Evolutionary conservation across 2,888 invertebrate genomes (phyloP).

Genomic region (Spisula solida): DNA sequence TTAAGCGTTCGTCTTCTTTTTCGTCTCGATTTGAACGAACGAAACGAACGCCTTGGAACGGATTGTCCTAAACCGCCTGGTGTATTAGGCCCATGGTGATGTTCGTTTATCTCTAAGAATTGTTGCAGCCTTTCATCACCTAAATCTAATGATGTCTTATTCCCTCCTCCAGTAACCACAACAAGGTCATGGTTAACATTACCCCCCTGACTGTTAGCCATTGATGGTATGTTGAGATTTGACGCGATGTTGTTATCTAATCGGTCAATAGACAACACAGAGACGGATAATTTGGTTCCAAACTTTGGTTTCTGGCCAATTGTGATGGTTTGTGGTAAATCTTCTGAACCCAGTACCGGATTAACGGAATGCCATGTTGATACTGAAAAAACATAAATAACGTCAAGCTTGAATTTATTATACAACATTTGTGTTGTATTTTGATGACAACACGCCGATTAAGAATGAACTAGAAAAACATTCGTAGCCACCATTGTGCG

Average conservation of each 20-base stretch:
- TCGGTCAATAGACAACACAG: conserved; percentile 48
- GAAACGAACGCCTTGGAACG: conserved; percentile 45
- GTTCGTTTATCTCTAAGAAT: conserved; percentile 37
- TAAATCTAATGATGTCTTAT: conserved; percentile 31
- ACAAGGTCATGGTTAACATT: conserved; percentile 40
- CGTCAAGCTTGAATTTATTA: not conserved
- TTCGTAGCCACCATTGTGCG: no score
- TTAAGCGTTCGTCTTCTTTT: conserved; percentile 40
- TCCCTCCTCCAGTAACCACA: conserved; percentile 1
- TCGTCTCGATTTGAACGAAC: conserved; percentile 52
- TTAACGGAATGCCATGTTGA: conserved; percentile 62
- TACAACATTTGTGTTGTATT: not conserved
- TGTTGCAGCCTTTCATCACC: conserved; percentile 45
- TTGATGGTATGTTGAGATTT: not conserved
- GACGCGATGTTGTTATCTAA: conserved; percentile 42
- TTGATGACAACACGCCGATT: no score
- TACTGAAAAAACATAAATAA: conserved; percentile 58
- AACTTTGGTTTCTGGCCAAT: conserved; percentile 37
- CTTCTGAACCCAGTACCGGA: conserved; percentile 40
- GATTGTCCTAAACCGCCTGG: conserved; percentile 27
- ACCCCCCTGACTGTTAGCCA: conserved; percentile 32
- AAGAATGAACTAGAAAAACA: no score
- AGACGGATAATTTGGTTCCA: conserved; percentile 55
- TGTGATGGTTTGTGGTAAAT: conserved; percentile 34
- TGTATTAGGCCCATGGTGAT: not conserved